Base-by-base conservation (phyloP, 2,797 vertebrate genomes). In the Pseudochromis fuscus region DNA sequence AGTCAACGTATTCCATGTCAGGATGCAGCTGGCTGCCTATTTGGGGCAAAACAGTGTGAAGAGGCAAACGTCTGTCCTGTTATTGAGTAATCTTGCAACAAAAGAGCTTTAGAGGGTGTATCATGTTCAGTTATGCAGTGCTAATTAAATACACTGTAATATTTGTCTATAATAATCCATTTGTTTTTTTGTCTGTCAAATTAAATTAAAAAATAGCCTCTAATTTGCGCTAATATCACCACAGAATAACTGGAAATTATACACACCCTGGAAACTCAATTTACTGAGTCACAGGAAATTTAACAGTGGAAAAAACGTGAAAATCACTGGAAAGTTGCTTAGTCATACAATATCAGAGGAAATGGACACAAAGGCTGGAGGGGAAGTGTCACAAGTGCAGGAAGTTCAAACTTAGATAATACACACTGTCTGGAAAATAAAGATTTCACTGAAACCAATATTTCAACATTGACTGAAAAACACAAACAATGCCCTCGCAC, bases 21-120 rank as follows among this genome's bases (percentile, higher is more conserved):
- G 78, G 79, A 83, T 77, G 81, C 78, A 78, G 80, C 79, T 78
- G 87, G 86, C 75, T 77, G 80, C 44, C 49, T 82, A 83, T 84
- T 37, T 85, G 57, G 86, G 84, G 69, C 81, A 79, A 77, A 86
- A 44, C 74, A 46, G 70, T 76, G 42, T 69, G 75, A 86, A 84
- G 67, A 81, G 44, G 46, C 58, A 21, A 28, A 49, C 16, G 44
- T 70, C 69, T 75, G 70, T 67, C 38, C 68, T 74, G 60, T 37
- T 77, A 64, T 44, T 67, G 42, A 28, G n/a, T 19, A 27, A 65
- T 56, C 28, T 64, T n/a, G 12, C 48, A 24, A 63, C 9, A 57
- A 49, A 74, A 31, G 18, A 19, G 18, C 48, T 46, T 40, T 31
- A 46, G 6, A 67, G n/a, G n/a, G 49, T 46, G 27, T n/a, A 1